phyloP scores from a whole-genome alignment of 2,113 vertebrate genomes.

The Oncorhynchus mykiss region DNA sequence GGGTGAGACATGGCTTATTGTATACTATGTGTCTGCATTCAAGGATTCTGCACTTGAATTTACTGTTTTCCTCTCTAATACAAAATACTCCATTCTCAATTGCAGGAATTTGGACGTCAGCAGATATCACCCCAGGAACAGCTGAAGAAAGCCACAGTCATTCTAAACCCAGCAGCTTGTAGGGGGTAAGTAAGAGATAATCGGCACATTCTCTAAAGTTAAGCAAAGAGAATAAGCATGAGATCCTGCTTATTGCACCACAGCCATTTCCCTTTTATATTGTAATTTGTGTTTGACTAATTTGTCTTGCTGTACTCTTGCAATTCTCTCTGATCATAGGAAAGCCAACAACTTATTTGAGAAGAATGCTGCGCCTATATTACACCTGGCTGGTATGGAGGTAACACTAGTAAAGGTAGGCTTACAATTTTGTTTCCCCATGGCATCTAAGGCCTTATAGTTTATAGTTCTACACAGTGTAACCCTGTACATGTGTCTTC shows the following conservation, averaged over 20 bases:
- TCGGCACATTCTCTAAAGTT: background rate
- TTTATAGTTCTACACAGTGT: background rate
- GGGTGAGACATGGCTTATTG: conserved; percentile 74
- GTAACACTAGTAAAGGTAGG: conserved; percentile 90
- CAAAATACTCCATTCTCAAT: background rate
- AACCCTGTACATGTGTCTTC: background rate
- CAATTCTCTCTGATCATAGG: conserved; percentile 55
- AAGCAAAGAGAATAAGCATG: background rate
- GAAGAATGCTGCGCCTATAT: conserved; percentile 94
- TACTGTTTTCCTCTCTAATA: background rate
- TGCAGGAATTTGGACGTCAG: conserved; percentile 87
- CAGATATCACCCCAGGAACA: conserved; percentile 79
- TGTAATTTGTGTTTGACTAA: background rate
- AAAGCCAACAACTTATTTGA: conserved; percentile 95
- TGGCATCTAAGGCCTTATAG: background rate
- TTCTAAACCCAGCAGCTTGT: conserved; percentile 94
- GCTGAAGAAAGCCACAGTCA: conserved; percentile 91
- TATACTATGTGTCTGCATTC: background rate
- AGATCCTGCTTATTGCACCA: background rate
- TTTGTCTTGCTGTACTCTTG: background rate
- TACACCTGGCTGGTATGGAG: conserved; percentile 93
- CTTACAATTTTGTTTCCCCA: background rate
- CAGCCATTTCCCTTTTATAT: background rate
- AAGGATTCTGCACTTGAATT: background rate
- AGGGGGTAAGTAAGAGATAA: conserved; percentile 83